Conservation (phyloP, 2,113 vertebrate species). For the Hippocampus comes region DNA sequence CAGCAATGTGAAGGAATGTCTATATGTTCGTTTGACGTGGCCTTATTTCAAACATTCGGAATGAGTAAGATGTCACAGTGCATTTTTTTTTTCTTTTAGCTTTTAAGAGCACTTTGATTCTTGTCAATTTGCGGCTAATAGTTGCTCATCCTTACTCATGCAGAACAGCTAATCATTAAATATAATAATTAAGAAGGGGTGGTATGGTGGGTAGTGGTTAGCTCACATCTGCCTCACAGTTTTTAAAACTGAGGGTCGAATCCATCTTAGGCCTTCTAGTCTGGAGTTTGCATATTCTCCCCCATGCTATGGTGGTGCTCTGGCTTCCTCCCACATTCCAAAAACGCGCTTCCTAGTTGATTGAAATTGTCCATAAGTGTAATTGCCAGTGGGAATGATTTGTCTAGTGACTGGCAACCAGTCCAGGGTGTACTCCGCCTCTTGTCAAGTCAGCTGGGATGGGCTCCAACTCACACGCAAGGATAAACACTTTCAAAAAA, state of each 20-base stretch:
- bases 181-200: neutral
- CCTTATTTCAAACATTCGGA: neutral
- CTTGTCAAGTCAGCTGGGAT: neutral
- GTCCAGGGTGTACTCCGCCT: neutral
- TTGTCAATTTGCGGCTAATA: neutral
- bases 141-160: neutral
- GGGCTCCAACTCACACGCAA: neutral
- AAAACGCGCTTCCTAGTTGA: neutral
- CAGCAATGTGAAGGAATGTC: slow-evolving; percentile 18
- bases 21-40: neutral
- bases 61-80: neutral
- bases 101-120: too few relatives aligned
- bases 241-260: neutral
- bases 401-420: neutral
- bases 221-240: neutral
- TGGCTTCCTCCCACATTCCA: neutral
- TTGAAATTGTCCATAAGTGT: neutral
- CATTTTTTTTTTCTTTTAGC: neutral
- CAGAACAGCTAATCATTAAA: neutral
- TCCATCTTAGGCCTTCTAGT: neutral
- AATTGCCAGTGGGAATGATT: neutral
- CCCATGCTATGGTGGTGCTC: neutral
- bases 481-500: neutral
- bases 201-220: neutral
- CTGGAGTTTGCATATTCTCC: neutral